Evolutionary conservation across 1,140 invertebrate genomes (phyloP).

Genomic region (Cotesia glomerata): DNA sequence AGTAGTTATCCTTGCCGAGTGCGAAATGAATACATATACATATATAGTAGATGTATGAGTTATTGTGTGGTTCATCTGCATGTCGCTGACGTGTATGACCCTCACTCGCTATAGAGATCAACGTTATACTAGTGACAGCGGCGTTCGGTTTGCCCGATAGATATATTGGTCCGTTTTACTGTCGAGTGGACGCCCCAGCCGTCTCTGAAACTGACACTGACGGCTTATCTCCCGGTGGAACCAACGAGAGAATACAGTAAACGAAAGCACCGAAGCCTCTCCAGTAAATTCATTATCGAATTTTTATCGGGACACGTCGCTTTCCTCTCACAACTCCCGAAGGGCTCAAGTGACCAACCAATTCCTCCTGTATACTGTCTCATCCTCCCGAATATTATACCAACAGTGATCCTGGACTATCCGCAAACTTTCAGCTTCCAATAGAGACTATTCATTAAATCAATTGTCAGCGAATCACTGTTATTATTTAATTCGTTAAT

Average conservation of each 20-base stretch:
- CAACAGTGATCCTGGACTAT: background rate
- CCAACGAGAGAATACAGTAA: constrained; percentile 5
- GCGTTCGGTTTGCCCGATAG: constrained; percentile 52
- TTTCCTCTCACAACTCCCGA: background rate
- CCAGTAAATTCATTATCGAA: constrained; percentile 31
- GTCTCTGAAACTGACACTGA: constrained; percentile 60
- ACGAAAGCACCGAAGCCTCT: background rate
- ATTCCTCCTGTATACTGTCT: background rate
- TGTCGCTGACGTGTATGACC: constrained; percentile 57
- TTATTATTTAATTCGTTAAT: no score
- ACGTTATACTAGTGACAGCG: constrained; percentile 45
- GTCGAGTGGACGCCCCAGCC: constrained; percentile 51
- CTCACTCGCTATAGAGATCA: constrained; percentile 43
- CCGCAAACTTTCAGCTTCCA: background rate
- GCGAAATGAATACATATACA: constrained; percentile 34
- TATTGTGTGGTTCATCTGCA: constrained; percentile 36
- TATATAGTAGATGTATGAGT: constrained; percentile 20
- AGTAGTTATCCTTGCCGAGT: background rate
- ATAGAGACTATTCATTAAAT: no score
- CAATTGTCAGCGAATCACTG: no score
- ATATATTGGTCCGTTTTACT: constrained; percentile 54
- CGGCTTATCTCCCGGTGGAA: constrained; percentile 47
- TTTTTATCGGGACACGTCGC: constrained; percentile 19
- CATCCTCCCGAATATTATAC: background rate
- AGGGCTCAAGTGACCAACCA: background rate